These are phyloP conservation scores for Microplitis demolitor DNA, from an alignment of 1,140 invertebrate genomes.

Conservation along the genomic window DNA sequence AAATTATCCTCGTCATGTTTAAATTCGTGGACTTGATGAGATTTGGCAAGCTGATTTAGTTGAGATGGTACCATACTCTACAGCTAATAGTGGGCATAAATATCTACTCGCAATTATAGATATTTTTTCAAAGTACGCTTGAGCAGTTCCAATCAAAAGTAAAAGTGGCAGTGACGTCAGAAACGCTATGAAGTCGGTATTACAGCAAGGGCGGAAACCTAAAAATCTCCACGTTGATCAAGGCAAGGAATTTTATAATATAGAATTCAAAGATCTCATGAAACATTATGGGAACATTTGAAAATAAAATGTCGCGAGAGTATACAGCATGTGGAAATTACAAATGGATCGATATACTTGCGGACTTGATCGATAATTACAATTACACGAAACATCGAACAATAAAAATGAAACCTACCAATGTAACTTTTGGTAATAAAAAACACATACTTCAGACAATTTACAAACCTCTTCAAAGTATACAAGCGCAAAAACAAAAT, in stretches of 20 bases:
- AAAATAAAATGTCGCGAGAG: constrained; percentile 48
- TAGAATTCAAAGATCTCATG: background rate
- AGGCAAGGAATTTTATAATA: background rate
- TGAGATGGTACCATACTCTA: background rate
- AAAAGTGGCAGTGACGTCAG: background rate
- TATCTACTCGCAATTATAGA: constrained; percentile 18
- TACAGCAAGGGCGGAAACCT: background rate
- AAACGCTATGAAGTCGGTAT: background rate
- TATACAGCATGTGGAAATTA: constrained; percentile 46
- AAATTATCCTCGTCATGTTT: no score
- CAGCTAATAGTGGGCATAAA: background rate
- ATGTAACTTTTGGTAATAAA: constrained; percentile 31
- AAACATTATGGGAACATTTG: constrained; percentile 41
- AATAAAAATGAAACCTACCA: constrained; percentile 41
- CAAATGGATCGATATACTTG: constrained; percentile 22
- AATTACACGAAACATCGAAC: constrained; percentile 29
- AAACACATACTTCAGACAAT: constrained; percentile 10
- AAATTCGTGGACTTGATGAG: no score
- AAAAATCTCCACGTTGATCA: background rate
- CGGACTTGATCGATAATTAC: no score
- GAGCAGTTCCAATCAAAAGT: constrained; percentile 36
- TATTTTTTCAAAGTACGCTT: constrained; percentile 23
- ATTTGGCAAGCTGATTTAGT: no score
- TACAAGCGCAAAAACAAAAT: background rate
- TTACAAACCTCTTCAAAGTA: background rate